Evolutionary conservation across 2,113 vertebrate species (phyloP).

Genomic region (Setophaga petechia): DNA sequence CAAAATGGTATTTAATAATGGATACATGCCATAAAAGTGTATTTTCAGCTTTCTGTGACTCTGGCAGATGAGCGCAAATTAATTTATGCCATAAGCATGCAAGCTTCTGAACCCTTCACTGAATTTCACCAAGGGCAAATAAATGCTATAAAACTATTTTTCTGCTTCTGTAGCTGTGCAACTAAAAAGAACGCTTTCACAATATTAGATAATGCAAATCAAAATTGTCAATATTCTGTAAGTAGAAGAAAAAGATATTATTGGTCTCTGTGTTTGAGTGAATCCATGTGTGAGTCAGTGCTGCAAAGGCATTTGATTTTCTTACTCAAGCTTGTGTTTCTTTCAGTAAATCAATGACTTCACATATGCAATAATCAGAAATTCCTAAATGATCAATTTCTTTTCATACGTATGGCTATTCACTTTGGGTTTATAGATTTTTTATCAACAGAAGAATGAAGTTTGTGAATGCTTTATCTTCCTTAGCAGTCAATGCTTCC

Average conservation of each 20-base stretch:
- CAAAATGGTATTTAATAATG: not conserved
- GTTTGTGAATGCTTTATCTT: not conserved
- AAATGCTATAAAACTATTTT: slow-evolving; percentile 18
- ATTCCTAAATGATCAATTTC: not conserved
- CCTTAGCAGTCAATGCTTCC: not conserved
- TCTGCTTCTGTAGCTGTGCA: not conserved
- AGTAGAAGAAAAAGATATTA: not conserved
- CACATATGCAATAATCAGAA: not conserved
- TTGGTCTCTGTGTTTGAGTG: not conserved
- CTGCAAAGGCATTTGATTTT: slow-evolving; percentile 8
- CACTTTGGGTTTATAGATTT: not conserved
- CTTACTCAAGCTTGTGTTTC: not conserved
- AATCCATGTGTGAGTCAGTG: not conserved
- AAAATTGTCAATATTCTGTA: slow-evolving; percentile 1
- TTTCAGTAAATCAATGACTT: not conserved
- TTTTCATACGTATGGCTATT: not conserved
- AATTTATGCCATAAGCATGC: slow-evolving; percentile 1
- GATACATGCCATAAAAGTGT: not conserved
- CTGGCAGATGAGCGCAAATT: slow-evolving; percentile 12
- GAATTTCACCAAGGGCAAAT: slow-evolving; percentile 29
- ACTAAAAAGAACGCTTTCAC: not conserved
- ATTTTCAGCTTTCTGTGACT: not conserved
- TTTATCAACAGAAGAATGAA: not conserved
- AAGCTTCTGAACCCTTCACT: slow-evolving; percentile 2
- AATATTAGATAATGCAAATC: slow-evolving; percentile 13